Conservation (phyloP, 2,797 vertebrate species). For the Cynodonichthys magdalenae region DNA sequence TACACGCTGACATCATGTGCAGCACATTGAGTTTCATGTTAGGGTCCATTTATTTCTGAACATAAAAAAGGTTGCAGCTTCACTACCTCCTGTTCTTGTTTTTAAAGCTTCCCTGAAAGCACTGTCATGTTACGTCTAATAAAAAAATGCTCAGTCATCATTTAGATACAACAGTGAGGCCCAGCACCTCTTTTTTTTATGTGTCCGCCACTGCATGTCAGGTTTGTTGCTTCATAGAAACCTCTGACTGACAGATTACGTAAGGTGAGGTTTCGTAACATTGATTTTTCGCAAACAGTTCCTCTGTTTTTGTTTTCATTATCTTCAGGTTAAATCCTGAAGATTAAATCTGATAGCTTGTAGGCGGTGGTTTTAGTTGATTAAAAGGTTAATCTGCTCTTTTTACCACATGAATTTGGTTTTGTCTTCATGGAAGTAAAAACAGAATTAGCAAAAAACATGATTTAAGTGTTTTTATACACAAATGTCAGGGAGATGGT, state of each 20-base stretch:
- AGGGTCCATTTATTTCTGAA: not conserved
- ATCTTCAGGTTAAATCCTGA: not conserved
- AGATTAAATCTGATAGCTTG: not conserved
- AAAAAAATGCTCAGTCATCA: slow-evolving; percentile 3
- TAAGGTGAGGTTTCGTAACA: slow-evolving; percentile 57
- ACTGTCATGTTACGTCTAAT: not conserved
- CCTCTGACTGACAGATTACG: slow-evolving; percentile 44
- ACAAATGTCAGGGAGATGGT: not conserved
- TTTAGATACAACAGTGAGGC: slow-evolving; percentile 2
- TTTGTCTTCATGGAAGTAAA: slow-evolving; percentile 3
- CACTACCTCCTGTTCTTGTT: no score
- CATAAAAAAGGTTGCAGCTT: not conserved
- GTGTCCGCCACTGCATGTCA: not conserved
- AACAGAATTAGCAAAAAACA: not conserved
- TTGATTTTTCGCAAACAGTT: slow-evolving; percentile 13
- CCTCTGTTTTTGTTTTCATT: not conserved
- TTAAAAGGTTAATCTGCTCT: not conserved
- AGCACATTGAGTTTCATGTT: not conserved
- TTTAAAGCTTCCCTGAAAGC: no score
- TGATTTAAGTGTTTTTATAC: slow-evolving; percentile 3
- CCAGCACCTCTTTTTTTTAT: slow-evolving; percentile 2
- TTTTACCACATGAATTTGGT: not conserved
- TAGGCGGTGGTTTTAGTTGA: not conserved
- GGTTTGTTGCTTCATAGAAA: slow-evolving; percentile 19
- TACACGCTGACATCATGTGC: slow-evolving; percentile 6